Conservation (phyloP, 2,113 vertebrate species). For the Larimichthys polyactis region DNA sequence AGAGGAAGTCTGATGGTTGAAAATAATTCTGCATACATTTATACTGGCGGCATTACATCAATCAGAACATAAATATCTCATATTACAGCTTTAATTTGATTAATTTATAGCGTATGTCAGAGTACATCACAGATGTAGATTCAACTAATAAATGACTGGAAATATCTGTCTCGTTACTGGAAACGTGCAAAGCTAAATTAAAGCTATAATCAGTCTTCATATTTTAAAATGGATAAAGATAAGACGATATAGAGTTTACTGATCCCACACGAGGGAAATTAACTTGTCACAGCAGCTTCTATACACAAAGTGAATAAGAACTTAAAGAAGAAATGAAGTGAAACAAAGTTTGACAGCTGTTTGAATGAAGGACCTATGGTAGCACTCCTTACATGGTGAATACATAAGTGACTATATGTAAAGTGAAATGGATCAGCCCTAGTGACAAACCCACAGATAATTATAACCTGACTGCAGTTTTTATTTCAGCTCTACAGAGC, state of each 20-base stretch:
- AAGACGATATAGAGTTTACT: too few relatives aligned
- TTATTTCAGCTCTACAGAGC: neutral
- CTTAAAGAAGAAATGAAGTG: too few relatives aligned
- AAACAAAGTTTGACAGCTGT: too few relatives aligned
- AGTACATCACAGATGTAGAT: neutral
- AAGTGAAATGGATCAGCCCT: neutral
- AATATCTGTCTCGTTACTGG: neutral
- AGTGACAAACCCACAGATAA: neutral
- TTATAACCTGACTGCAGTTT: neutral
- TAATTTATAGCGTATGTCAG: neutral
- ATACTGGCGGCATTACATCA: neutral
- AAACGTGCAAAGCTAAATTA: neutral
- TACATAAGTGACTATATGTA: neutral
- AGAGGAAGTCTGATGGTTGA: neutral
- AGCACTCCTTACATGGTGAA: too few relatives aligned
- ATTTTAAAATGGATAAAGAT: too few relatives aligned
- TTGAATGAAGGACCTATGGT: too few relatives aligned
- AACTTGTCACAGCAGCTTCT: too few relatives aligned
- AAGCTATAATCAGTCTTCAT: neutral
- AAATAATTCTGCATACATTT: constrained; percentile 6
- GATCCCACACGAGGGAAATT: too few relatives aligned
- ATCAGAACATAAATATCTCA: too few relatives aligned
- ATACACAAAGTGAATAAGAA: too few relatives aligned
- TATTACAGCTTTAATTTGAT: too few relatives aligned
- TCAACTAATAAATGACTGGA: neutral